A percentile compares a stretch with the other conserved stretches of the same genome.
Conservation (phyloP, 2,888 invertebrate species). For the Bombylius major region DNA sequence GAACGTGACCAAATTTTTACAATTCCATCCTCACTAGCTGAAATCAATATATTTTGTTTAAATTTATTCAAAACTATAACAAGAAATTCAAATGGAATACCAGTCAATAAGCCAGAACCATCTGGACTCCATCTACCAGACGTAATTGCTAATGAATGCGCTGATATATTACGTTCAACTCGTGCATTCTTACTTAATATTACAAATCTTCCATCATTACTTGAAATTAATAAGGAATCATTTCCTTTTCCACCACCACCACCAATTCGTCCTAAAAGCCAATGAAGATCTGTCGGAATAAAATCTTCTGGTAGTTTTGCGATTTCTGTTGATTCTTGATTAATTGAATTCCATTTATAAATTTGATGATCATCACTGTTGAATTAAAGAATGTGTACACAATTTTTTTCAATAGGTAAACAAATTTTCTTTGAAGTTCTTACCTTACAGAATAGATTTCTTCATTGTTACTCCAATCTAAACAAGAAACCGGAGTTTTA, state of each 20-base stretch:
- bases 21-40: slow-evolving; percentile 91
- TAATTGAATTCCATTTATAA: slow-evolving; percentile 76
- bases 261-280: slow-evolving; percentile 46
- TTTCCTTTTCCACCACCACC: slow-evolving; percentile 29
- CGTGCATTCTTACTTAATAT: slow-evolving; percentile 80
- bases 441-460: slow-evolving; percentile 86
- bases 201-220: slow-evolving; percentile 82
- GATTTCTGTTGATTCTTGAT: slow-evolving; percentile 61
- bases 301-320: slow-evolving; percentile 71
- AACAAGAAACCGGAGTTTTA: slow-evolving; percentile 70
- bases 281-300: slow-evolving; percentile 82
- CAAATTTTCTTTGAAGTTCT: not conserved
- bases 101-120: slow-evolving; percentile 77
- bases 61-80: no score
- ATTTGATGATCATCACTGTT: slow-evolving; percentile 83
- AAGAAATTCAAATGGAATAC: not conserved
- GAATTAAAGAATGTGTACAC: not conserved
- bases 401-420: not conserved
- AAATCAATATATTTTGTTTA: not conserved
- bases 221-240: slow-evolving; percentile 73
- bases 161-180: slow-evolving; percentile 84
- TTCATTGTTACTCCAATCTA: slow-evolving; percentile 88
- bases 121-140: slow-evolving; percentile 89
- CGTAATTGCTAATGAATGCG: slow-evolving; percentile 83
- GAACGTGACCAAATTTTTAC: slow-evolving; percentile 96